Conservation (phyloP, 2,888 invertebrate species). For the Drosophila multiciliata region DNA sequence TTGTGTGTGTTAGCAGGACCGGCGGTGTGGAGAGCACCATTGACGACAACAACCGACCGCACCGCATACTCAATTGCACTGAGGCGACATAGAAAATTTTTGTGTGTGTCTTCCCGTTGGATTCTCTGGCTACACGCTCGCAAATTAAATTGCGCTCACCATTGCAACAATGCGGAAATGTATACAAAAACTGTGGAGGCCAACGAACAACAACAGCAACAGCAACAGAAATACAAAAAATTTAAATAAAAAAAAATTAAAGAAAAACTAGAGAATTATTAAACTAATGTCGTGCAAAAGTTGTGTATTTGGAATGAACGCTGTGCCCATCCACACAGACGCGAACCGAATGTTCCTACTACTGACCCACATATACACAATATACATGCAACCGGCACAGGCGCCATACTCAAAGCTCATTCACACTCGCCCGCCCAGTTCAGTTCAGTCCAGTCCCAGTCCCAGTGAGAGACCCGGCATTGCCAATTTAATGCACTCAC, state of each 20-base stretch:
- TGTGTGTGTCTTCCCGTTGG: conserved; percentile 54
- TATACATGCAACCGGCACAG: conserved; percentile 59
- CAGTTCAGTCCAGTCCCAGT: not conserved
- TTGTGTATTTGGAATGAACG: conserved; percentile 45
- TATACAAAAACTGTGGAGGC: conserved; percentile 6
- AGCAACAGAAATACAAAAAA: not conserved
- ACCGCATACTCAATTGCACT: conserved; percentile 81
- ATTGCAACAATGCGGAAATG: conserved; percentile 60
- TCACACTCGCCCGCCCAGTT: conserved; percentile 1
- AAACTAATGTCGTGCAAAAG: conserved; percentile 55
- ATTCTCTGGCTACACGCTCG: conserved; percentile 42
- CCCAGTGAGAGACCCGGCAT: conserved; percentile 18
- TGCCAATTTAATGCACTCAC: conserved; percentile 33
- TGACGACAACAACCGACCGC: conserved; percentile 56
- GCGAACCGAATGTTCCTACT: conserved; percentile 75
- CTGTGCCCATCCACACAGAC: conserved; percentile 58
- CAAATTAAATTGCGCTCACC: conserved; percentile 36
- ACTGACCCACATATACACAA: conserved; percentile 81
- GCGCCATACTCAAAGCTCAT: conserved; percentile 53
- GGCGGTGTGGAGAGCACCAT: conserved; percentile 40
- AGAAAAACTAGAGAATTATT: conserved; percentile 39
- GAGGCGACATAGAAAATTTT: conserved; percentile 35
- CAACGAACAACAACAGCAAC: conserved; percentile 11
- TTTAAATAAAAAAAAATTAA: not conserved
- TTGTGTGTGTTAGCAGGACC: conserved; percentile 16